Conservation (phyloP, 2,797 vertebrate genomes). For the Psittacula echo region DNA sequence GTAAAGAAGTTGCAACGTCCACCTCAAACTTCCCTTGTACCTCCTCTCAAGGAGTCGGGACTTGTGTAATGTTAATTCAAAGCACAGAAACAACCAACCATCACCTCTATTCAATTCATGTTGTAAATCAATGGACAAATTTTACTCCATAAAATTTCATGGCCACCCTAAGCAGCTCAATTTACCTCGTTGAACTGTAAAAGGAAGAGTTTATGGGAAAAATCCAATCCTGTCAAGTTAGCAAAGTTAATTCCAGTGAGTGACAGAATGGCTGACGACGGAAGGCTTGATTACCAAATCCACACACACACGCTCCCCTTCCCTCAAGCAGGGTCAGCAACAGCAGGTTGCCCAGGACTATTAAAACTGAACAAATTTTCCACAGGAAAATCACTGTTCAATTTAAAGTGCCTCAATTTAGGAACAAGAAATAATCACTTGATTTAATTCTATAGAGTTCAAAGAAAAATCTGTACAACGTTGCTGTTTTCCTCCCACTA, state of each 20-base stretch:
- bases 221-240: not conserved
- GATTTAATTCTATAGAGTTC: not conserved
- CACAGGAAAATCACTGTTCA: not conserved
- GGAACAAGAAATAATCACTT: not conserved
- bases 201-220: not conserved
- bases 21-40: not conserved
- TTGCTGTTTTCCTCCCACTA: not conserved
- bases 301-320: not conserved
- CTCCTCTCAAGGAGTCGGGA: not conserved
- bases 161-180: not conserved
- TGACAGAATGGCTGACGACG: not conserved
- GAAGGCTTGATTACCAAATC: not conserved
- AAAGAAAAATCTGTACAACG: not conserved
- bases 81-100: not conserved
- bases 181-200: not conserved
- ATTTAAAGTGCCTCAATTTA: not conserved
- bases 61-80: not conserved
- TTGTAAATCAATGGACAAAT: not conserved
- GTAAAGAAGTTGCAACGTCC: not conserved
- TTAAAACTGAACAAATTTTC: not conserved
- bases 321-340: not conserved
- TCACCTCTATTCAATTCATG: not conserved
- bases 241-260: not conserved
- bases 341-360: not conserved
- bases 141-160: not conserved